Evolutionary conservation across 2,113 vertebrate species (phyloP).

Genomic region (Osmerus eperlanus): DNA sequence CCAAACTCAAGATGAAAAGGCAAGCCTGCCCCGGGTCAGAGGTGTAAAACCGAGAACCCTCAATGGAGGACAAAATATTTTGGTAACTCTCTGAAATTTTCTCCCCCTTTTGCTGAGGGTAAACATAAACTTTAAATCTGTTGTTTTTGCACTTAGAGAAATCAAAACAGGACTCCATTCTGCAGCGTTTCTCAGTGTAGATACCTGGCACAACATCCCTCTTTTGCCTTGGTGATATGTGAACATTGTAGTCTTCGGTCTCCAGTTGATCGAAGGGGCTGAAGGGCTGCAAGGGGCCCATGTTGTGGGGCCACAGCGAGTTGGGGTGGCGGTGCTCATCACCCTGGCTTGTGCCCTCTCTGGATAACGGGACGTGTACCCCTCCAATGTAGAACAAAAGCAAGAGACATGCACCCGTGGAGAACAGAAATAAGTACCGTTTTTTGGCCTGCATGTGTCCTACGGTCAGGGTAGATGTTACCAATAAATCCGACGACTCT

Average conservation of each 20-base stretch:
- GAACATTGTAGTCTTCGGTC: conserved; percentile 70
- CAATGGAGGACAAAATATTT: conserved; percentile 91
- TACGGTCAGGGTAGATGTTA: conserved; percentile 71
- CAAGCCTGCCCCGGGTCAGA: conserved; percentile 92
- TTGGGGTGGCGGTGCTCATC: conserved; percentile 74
- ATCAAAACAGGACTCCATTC: conserved; percentile 98
- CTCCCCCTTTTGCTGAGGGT: conserved; percentile 94
- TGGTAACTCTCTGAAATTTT: conserved; percentile 98
- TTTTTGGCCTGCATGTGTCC: conserved; percentile 99
- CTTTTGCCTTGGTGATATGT: conserved; percentile 81
- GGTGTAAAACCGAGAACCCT: conserved; percentile 91
- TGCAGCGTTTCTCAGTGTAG: conserved; percentile 84
- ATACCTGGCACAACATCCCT: conserved; percentile 79
- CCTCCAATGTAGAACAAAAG: conserved; percentile 85
- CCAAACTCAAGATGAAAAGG: conserved; percentile 91
- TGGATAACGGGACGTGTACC: conserved; percentile 78
- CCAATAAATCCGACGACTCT: conserved; percentile 76
- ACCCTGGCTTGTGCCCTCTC: conserved; percentile 68
- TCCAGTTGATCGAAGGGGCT: conserved; percentile 72
- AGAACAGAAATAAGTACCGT: conserved; percentile 91
- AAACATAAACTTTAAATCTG: conserved; percentile 95
- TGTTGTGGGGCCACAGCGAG: conserved; percentile 79
- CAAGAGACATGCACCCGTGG: conserved; percentile 80
- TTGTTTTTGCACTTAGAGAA: conserved; percentile 85
- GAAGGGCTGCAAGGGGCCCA: conserved; percentile 77